Evolutionary conservation across 2,888 invertebrate species (phyloP).

Genomic region (Amphimallon solstitiale): DNA sequence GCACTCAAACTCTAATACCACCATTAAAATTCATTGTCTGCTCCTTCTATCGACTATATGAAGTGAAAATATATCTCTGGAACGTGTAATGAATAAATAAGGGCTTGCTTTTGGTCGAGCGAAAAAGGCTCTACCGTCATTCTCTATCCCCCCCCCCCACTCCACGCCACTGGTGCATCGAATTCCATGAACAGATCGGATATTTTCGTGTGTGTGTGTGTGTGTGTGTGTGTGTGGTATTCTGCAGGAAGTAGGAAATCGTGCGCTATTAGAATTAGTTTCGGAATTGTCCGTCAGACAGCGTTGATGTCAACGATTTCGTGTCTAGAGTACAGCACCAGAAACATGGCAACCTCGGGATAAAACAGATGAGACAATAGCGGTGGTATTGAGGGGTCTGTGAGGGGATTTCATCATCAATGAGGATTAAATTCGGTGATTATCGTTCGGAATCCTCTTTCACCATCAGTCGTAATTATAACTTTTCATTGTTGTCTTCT

Average conservation of each 20-base stretch:
- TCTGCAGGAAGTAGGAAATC: conserved; percentile 28
- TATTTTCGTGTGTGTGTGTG: no score
- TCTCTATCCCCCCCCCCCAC: conserved; percentile 34
- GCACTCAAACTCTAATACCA: conserved; percentile 50
- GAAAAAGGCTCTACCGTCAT: not conserved
- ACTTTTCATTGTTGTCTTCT: conserved; percentile 42
- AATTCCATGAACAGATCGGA: conserved; percentile 4
- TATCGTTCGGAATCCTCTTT: conserved; percentile 53
- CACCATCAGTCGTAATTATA: conserved; percentile 52
- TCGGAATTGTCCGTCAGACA: conserved; percentile 37
- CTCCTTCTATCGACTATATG: conserved; percentile 59
- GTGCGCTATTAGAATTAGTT: conserved; percentile 32
- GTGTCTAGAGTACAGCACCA: conserved; percentile 19
- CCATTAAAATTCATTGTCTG: conserved; percentile 63
- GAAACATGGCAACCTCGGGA: conserved; percentile 42
- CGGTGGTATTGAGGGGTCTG: no score
- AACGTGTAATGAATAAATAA: conserved; percentile 60
- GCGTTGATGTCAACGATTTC: conserved; percentile 6
- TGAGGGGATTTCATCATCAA: no score
- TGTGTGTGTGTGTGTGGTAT: no score
- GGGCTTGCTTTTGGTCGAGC: conserved; percentile 42
- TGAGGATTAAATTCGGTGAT: conserved; percentile 58
- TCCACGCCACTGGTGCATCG: not conserved
- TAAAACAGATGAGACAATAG: conserved; percentile 49
- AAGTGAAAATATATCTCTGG: conserved; percentile 63